Base-by-base conservation (phyloP, 2,888 invertebrate species). In the Willowsia nigromaculata region DNA sequence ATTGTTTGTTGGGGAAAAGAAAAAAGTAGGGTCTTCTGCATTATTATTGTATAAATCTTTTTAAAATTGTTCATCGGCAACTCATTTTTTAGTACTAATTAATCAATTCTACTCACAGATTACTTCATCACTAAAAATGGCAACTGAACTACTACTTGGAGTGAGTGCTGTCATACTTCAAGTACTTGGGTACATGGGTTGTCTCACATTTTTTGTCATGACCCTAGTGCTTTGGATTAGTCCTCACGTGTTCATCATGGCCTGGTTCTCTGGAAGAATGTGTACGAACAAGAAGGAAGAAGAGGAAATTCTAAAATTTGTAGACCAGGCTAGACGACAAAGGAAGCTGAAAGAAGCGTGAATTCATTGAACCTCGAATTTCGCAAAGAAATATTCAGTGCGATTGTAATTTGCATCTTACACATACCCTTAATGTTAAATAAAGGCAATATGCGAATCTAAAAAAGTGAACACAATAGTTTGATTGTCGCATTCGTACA, bases 211-310 rank as follows among this genome's bases (percentile, higher is more conserved):
- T 65, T 65, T 83, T 50, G 33, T 59, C 27, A 7, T 83, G 82
- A 68, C 65, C 15, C 3, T 65, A 13, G 33, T 47, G 18, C 13
- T 83, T 11, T 83, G 82, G 43, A 27, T 83, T n/a, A 50, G 62
- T 18, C 82, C 82, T 18, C 27, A 83, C 9, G 9, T 83, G 5
- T 43, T 83, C 47, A 50, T 65, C 0, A 7, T 18, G 18, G 50
- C 82, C 1, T 83, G 82, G 82, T 50, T 83, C 18, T 18, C 43
- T 30, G 82, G 82, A 30, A 83, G 27, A n/a, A 68, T 65, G 68
- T 47, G 65, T 30, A 47, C 82, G 18, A 83, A n/a, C 22, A 27
- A 65, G 11, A 30, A 83, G 68, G 82, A 83, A 22, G 82, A 68
- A 30, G n/a, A 47, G 3, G 82, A 83, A 18, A 83, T 83, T 68